phyloP scores from a whole-genome alignment of 2,797 vertebrate species.

The Rhyacichthys aspro region DNA sequence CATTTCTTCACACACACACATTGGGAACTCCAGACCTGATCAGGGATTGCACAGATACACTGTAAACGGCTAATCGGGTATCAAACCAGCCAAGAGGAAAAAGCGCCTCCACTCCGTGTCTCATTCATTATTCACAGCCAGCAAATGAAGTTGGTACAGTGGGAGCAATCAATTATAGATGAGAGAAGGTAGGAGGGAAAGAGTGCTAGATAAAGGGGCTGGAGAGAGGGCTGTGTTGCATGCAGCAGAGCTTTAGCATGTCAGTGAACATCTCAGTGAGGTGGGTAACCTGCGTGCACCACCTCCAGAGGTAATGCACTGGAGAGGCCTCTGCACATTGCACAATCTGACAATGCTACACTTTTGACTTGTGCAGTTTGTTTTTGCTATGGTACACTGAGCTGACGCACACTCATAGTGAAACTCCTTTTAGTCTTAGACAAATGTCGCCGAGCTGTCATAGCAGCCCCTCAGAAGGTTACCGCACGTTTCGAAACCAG shows the following conservation, averaged over 20 bases:
- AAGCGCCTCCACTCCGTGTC: constrained; percentile 71
- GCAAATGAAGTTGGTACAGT: constrained; percentile 83
- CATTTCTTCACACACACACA: constrained; percentile 28
- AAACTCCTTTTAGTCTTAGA: constrained; percentile 67
- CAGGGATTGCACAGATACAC: constrained; percentile 59
- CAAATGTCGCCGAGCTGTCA: constrained; percentile 65
- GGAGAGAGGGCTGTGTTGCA: constrained; percentile 55
- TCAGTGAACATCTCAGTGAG: constrained; percentile 49
- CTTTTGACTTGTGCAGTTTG: constrained; percentile 11
- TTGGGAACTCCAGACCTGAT: constrained; percentile 52
- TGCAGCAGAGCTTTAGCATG: constrained; percentile 58
- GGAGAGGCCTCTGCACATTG: constrained; percentile 6
- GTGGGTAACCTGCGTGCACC: constrained; percentile 35
- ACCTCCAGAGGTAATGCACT: constrained; percentile 27
- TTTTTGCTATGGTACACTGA: constrained; percentile 38
- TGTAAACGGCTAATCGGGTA: constrained; percentile 70
- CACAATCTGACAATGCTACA: too few relatives aligned
- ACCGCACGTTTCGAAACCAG: constrained; percentile 54
- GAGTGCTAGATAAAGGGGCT: constrained; percentile 49
- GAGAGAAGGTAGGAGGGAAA: constrained; percentile 69
- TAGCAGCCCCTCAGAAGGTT: constrained; percentile 38
- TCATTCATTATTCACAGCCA: constrained; percentile 82
- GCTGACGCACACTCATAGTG: constrained; percentile 61
- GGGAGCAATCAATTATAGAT: constrained; percentile 84
- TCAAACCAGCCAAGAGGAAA: constrained; percentile 73